These are phyloP conservation scores for Pterois miles DNA, from an alignment of 2,797 vertebrate species.

Conservation along the genomic window DNA sequence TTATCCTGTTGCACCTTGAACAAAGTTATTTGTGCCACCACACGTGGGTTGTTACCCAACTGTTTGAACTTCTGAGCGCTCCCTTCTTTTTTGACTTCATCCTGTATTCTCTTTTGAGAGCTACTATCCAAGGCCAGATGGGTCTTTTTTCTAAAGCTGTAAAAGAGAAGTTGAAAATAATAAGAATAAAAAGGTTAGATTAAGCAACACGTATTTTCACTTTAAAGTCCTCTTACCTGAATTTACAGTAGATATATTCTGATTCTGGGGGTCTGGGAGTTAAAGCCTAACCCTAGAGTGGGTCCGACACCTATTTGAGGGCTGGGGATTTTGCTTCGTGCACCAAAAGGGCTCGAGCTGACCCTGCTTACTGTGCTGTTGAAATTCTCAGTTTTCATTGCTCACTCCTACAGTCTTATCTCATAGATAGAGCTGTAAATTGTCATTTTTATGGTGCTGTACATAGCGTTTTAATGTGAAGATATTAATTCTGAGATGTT, in stretches of 20 bases:
- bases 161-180: neutral
- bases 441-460: neutral
- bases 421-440: neutral
- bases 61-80: neutral
- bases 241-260: neutral
- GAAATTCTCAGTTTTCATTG: neutral
- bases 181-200: neutral
- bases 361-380: neutral
- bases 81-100: neutral
- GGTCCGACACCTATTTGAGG: too few species aligned
- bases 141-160: neutral
- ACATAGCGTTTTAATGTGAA: constrained; percentile 14
- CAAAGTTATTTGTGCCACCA: neutral
- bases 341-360: too few species aligned
- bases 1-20: neutral
- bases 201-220: neutral
- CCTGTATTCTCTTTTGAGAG: neutral
- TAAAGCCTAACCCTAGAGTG: too few species aligned
- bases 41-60: neutral
- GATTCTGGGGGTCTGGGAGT: too few species aligned
- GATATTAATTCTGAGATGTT: too few species aligned
- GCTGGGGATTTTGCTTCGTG: too few species aligned
- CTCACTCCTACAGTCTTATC: neutral
- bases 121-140: neutral
- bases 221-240: neutral